Base-by-base conservation (phyloP, 2,113 vertebrate genomes). In the Petroica traversi region DNA sequence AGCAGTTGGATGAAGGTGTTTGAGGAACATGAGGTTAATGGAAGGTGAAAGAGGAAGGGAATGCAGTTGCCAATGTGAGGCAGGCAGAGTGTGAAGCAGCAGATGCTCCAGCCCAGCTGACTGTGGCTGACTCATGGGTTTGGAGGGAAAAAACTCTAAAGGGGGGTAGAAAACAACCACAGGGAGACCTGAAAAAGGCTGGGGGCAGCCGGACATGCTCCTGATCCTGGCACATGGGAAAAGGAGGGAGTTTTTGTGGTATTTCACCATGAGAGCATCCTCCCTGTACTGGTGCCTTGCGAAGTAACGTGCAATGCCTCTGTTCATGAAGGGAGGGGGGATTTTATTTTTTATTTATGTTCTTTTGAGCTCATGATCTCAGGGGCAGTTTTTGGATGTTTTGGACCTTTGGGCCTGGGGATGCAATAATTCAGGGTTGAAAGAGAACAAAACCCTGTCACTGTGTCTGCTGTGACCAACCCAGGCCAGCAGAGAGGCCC, bases 21-120 rank as follows among this genome's bases (percentile, higher is more conserved):
- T 92, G 85, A 93, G 89, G 87, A 95, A 66, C 78, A 64, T 1
- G 81, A 95, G 93, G 94, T 95, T 97, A 95, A 91, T 85, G 89
- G 91, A 79, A 94, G 93, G 95, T 95, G 94, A 95, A 82, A 43
- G 80, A 87, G 77, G 73, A 95, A 89, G 80, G 77, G 84, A 82
- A 85, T 19, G 5, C 29, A 11, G 24, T 4, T 67, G 81, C 64
- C 52, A 19, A 1, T 22, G 9, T 0, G 11, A 87, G 49, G 41
- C 49, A 57, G 73, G 71, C 86, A 25, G 67, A 72, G 49, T 4
- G 38, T 7, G 75, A 90, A 57, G 5, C 40, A 8, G 91, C 45
- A 81, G 83, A 43, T 29, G 75, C 72, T 69, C 29, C 86, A 45
- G 76, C 76, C 49, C 40, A 28, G 71, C 82, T 3, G 1, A 23